Base-by-base conservation (phyloP, 2,797 vertebrate genomes). In the Cyprinella venusta region DNA sequence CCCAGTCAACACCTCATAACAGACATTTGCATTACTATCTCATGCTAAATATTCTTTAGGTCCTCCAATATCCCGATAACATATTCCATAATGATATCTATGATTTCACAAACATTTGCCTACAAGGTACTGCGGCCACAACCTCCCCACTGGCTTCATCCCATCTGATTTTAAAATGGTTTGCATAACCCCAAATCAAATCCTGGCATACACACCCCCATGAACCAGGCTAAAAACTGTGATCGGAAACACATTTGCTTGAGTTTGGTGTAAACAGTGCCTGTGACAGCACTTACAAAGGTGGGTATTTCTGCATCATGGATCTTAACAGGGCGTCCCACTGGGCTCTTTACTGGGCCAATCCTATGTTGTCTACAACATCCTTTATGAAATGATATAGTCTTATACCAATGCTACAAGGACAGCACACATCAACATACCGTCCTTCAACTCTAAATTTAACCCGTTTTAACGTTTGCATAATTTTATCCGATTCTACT, bases 141-240 rank as follows among this genome's bases (percentile, higher is more conserved):
- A 26, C 15, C 70, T 12, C 45, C 74, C 59, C 42, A 74, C 45
- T 33, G 56, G 5, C 13, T 61, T 36, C 8, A 48, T n/a, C 79
- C 19, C 79, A 63, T 81, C 54, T 24, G 26, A 63, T 72, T 69
- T 71, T 10, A 24, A 64, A 64, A 26, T 12, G 0, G 2, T 81
- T 81, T 75, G 59, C 80, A 81, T 81, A 81, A 75, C 45, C 42
- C 21, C 30, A 38, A 61, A 61, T 61, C 24, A 36, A 61, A 81
- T n/a, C 45, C 45, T 52, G 15, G 8, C 38, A 76, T 24, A 76
- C 13, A 21, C 33, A n/a, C 38, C 38, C 38, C 36, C 8, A 40
- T 15, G 2, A 40, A 8, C 10, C 50, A 52, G 5, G 30, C 19
- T 54, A n/a, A 36, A 74, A n/a, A 13, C 71, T 5, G 16, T 10